Base-by-base conservation (phyloP, 1,140 invertebrate genomes). In the Fragariocoptes setiger region DNA sequence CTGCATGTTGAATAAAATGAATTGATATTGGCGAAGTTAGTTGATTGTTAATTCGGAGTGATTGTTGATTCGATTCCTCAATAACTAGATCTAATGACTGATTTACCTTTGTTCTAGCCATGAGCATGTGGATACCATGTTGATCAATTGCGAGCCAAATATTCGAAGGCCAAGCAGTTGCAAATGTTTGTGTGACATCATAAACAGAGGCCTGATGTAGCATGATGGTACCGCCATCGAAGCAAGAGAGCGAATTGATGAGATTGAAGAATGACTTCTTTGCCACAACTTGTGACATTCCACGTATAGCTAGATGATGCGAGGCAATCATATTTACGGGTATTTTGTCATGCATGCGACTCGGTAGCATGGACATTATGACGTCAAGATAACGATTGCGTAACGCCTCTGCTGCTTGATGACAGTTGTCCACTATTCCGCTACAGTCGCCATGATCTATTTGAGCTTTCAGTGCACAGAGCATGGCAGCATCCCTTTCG, bases 111-210 rank as follows among this genome's bases (percentile, higher is more conserved):
- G 77, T 74, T 41, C 78, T 70, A 52, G 77, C 72, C 51, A 86
- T 76, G 42, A 90, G 59, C 37, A 94, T 59, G 54, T 88, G 80
- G 40, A 94, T 65, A n/a, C 85, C 85, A 49, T 66, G 67, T 56
- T 88, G 79, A 60, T 86, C 78, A 3, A 90, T 74, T 12, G 79
- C 80, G 37, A 92, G 57, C 77, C 83, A 85, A 3, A 92, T 57
- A 17, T 45, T 52, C 43, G 62, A 55, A 4, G 83, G 83, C 76
- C 85, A 86, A 54, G 82, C 83, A 12, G 79, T 83, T 2, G 82
- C 88, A 53, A 88, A 88, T 15, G 78, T 82, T 73, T 90, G 82
- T 72, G 80, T 79, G 19, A 90, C 83, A 56, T 88, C 80, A 57
- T 85, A 92, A 48, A 92, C 76, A 4, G 79, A 85, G 3, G 82